Base-by-base conservation (phyloP, 2,888 invertebrate species). In the Phlogophora meticulosa region DNA sequence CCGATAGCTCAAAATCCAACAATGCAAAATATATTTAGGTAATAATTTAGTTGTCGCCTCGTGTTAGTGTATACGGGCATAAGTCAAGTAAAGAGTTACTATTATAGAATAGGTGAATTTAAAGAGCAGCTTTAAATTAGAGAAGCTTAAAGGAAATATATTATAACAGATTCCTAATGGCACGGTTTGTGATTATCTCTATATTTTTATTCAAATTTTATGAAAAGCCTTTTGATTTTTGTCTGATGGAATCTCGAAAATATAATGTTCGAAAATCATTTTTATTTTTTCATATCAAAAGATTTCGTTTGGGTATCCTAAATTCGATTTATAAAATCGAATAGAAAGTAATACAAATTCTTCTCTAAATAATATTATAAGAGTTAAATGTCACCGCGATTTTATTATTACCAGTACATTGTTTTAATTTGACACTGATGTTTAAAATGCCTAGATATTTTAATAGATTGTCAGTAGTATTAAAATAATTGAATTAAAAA, bases 111-210 rank as follows among this genome's bases (percentile, higher is more conserved):
- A 85, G 79, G 69, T 73, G 68, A 83, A 78, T 69, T 78, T 77
- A 74, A 73, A 77, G 75, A 73, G 67, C 85, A 87, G 86, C 86
- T 87, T 87, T 87, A 86, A 84, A 80, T 74, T 81, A 86, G 81
- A 78, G 76, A 84, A 80, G 83, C 85, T 82, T 87, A 63, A 81
- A 73, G 64, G 63, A 71, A 59, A 43, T 69, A 73, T 75, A 70
- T 66, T 70, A 76, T 77, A 69, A 78, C 67, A 68, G 67, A 78
- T 72, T 76, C 65, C 70, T 78, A 75, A 68, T 58, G 61, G 53
- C 62, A 77, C 60, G 64, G 67, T 77, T 81, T 72, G 68, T 76
- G 69, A 69, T 70, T 66, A 40, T 62, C 46, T 53, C 42, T 64
- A 53, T 71, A 40, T 71, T 68, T 68, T 53, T 43, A 57, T 59